Conservation (phyloP, 2,888 invertebrate species). For the Caenorhabditis macrosperma region DNA sequence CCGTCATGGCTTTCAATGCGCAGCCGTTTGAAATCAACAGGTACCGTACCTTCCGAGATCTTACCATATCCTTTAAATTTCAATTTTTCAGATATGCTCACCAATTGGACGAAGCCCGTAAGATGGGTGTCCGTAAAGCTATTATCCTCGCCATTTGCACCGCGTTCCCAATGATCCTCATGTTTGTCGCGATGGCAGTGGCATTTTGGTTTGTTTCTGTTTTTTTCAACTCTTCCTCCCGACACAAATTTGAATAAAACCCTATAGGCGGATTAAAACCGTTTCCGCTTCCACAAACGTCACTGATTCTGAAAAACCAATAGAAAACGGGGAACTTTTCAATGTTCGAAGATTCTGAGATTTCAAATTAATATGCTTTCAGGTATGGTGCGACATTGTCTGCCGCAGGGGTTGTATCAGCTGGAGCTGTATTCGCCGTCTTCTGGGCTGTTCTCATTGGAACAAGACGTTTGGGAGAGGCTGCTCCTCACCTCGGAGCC, state of each 20-base stretch:
- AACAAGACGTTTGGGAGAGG: constrained; percentile 85
- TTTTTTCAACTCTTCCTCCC: background rate
- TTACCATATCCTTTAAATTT: background rate
- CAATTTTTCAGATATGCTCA: constrained; percentile 68
- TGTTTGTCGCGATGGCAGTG: constrained; percentile 80
- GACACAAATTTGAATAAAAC: constrained; percentile 25
- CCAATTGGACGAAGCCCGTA: constrained; percentile 78
- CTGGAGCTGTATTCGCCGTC: constrained; percentile 74
- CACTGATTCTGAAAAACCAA: background rate
- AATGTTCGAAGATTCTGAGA: background rate
- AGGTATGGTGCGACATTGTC: constrained; percentile 72
- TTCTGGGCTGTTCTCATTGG: constrained; percentile 79
- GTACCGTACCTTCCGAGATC: constrained; percentile 48
- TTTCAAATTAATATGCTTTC: background rate
- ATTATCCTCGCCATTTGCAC: constrained; percentile 69
- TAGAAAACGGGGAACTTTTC: background rate
- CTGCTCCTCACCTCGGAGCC: constrained; percentile 88
- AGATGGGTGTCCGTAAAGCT: constrained; percentile 80
- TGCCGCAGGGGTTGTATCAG: constrained; percentile 63
- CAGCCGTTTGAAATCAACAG: constrained; percentile 75
- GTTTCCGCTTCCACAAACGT: background rate
- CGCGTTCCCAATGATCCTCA: constrained; percentile 75
- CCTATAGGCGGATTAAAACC: background rate
- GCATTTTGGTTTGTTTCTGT: constrained; percentile 75
- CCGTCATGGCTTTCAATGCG: constrained; percentile 78